Evolutionary conservation across 2,113 vertebrate genomes (phyloP), one percentile per base, ranked within the genome.

Genomic region (Petrocephalus microphthalmus): DNA sequence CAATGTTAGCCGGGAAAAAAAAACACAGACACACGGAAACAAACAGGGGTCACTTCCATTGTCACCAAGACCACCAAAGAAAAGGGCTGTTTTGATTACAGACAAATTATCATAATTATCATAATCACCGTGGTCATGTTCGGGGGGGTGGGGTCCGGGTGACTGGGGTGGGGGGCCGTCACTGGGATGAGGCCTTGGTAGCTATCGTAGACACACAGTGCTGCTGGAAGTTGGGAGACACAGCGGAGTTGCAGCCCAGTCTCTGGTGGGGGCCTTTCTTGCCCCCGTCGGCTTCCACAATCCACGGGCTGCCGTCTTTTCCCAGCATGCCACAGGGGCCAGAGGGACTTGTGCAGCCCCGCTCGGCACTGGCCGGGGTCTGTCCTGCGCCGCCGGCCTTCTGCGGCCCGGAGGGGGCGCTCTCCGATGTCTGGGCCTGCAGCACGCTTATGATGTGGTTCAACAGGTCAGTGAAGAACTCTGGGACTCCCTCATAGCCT

Each of bases 221-320:
- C 96, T 99, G 97, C 95, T 99, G 98, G 95, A 99, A 99, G 95
- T 97, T 98, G 91, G 98, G 97, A 13, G 98, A 97, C 95, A 98
- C 95, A 29, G 96, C 92, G 0, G 97, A 94, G 88, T 97, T 99
- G 94, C 97, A 99, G 94, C 97, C 97, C 88, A 99, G 97, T 98
- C 98, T 98, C 96, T 98, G 98, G 90, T 97, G 96, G 2, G 96
- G 95, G 90, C 97, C 94, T 92, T 97, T 98, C 91, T 94, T 92
- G 25, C 92, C 95, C 33, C 93, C 93, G 10, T 97, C 97, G 0
- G 91, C 96, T 92, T 98, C 97, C 54, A 97, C 94, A 90, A 95
- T 96, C 98, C 98, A 98, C 17, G 93, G 91, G 90, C 91, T 93
- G 91, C 95, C 91, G 89, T 98, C 97, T 93, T 96, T 97, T 85